These are phyloP conservation scores for Apeira syringaria DNA, from an alignment of 2,888 invertebrate genomes.

Conservation along the genomic window DNA sequence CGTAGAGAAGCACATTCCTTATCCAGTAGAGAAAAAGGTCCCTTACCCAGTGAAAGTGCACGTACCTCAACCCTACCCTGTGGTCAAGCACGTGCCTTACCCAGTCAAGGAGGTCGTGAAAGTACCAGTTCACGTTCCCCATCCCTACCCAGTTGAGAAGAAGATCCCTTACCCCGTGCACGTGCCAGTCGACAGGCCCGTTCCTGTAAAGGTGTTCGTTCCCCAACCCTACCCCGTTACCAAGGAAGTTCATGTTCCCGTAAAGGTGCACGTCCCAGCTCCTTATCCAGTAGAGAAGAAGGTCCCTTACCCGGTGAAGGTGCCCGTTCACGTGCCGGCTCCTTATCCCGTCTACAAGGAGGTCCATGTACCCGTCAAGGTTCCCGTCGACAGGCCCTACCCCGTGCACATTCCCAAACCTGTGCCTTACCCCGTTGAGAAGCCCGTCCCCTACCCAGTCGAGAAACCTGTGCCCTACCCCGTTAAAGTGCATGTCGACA, in stretches of 20 bases:
- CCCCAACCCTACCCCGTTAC: conserved; percentile 84
- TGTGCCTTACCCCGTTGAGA: conserved; percentile 85
- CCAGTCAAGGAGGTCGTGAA: conserved; percentile 86
- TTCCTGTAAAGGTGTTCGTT: conserved; percentile 79
- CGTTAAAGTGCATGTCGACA: conserved; percentile 85
- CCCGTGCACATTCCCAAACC: conserved; percentile 85
- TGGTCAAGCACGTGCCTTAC: conserved; percentile 86
- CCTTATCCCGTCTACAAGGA: conserved; percentile 85
- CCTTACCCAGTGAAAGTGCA: conserved; percentile 85
- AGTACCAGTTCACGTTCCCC: conserved; percentile 85
- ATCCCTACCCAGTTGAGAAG: conserved; percentile 88
- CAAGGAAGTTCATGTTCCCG: conserved; percentile 86
- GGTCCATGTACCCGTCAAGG: conserved; percentile 85
- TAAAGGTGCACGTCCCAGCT: conserved; percentile 87
- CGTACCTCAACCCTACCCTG: conserved; percentile 88
- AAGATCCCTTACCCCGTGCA: conserved; percentile 82
- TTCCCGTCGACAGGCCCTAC: conserved; percentile 86
- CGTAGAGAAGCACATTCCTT: conserved; percentile 88
- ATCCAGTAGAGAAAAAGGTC: conserved; percentile 86
- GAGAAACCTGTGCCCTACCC: conserved; percentile 80
- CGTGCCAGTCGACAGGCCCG: conserved; percentile 78
- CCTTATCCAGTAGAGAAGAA: conserved; percentile 88
- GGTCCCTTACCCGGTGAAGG: conserved; percentile 86
- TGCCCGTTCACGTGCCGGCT: conserved; percentile 84
- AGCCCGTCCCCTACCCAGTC: conserved; percentile 76